phyloP scores from a whole-genome alignment of 2,797 vertebrate genomes.

The Caiman crocodilus region DNA sequence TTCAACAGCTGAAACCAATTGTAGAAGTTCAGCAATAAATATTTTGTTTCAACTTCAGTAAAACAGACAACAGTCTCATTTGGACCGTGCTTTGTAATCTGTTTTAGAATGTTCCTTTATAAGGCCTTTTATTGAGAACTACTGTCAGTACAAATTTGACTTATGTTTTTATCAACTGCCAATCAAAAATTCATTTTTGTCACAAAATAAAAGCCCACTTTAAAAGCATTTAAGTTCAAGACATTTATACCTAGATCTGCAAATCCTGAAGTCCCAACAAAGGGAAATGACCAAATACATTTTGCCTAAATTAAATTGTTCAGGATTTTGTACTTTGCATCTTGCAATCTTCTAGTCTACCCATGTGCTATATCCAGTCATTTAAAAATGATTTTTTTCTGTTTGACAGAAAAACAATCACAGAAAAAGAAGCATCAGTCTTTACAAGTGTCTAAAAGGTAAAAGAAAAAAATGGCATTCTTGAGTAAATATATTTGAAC shows the following conservation, averaged over 20 bases:
- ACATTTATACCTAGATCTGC: rapidly evolving
- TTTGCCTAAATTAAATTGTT: neutral
- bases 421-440: neutral
- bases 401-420: neutral
- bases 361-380: neutral
- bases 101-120: neutral
- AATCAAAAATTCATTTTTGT: neutral
- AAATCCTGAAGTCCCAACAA: neutral
- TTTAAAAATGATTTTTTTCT: neutral
- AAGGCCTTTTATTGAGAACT: neutral
- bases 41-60: neutral
- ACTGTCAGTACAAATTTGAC: too few relatives aligned
- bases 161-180: neutral
- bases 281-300: neutral
- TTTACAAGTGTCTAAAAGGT: neutral
- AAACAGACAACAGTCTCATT: neutral
- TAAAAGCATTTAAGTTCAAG: neutral
- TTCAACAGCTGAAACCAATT: neutral
- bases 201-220: neutral
- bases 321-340: neutral
- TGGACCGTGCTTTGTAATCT: neutral
- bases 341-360: neutral
- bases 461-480: constrained; percentile 2
- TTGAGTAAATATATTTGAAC: constrained; percentile 39
- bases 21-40: neutral